Evolutionary conservation across 1,140 invertebrate species (phyloP).

Genomic region (Nomia melanderi): DNA sequence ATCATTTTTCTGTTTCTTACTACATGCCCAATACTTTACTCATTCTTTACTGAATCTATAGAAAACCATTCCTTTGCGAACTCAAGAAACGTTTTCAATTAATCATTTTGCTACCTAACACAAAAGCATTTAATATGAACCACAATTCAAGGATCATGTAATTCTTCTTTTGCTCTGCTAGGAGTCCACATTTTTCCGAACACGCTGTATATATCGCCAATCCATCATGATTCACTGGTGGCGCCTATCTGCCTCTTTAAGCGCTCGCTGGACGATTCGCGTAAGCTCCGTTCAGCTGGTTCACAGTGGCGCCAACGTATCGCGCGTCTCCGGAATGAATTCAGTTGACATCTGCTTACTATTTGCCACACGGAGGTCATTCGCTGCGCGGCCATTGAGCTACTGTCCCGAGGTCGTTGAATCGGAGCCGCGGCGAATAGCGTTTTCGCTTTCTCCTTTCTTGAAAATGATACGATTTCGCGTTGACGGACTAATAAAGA

Average conservation of each 20-base stretch:
- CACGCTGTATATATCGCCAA: neutral
- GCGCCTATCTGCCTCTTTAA: neutral
- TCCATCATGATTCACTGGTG: neutral
- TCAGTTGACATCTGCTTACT: conserved; percentile 59
- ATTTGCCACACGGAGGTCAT: conserved; percentile 44
- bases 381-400: conserved; percentile 30
- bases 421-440: neutral
- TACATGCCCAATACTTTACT: no score
- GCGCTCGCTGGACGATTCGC: neutral
- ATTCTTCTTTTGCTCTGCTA: no score
- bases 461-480: conserved; percentile 21
- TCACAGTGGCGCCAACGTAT: conserved; percentile 40
- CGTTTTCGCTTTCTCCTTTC: conserved; percentile 25
- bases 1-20: no score
- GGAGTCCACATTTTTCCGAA: neutral
- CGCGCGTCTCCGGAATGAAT: conserved; percentile 19
- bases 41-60: no score
- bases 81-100: no score
- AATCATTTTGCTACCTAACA: no score
- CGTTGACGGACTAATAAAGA: conserved; percentile 19
- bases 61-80: no score
- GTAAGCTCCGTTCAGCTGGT: conserved; percentile 28
- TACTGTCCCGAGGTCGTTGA: conserved; percentile 39
- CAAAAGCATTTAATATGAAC: no score
- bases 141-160: no score